Percentiles rank a stretch among this genome's conserved stretches.
These are phyloP conservation scores for Monodelphis domestica DNA, from an alignment of 2,797 vertebrate species.

Conservation along the genomic window DNA sequence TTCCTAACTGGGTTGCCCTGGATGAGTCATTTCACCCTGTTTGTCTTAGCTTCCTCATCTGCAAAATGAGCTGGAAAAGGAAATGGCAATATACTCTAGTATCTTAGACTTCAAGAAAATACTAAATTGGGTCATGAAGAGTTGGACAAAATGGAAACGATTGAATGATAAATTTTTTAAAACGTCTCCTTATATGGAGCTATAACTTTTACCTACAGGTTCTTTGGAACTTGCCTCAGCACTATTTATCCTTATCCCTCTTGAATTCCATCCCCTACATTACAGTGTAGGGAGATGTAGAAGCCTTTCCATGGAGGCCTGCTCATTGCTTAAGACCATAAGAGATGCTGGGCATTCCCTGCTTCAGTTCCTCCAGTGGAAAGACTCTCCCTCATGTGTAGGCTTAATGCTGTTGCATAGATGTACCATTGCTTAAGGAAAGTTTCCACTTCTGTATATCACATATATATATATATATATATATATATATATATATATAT, in stretches of 20 bases:
- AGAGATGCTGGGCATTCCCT: not conserved
- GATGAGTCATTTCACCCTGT: no score
- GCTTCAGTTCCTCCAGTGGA: not conserved
- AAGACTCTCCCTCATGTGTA: not conserved
- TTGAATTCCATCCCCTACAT: not conserved
- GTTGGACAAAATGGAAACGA: no score
- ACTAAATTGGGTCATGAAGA: no score
- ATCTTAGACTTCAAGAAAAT: no score
- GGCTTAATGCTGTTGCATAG: not conserved
- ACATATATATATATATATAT: not conserved
- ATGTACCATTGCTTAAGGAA: not conserved
- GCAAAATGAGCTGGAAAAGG: no score
- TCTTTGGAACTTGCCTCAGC: not conserved
- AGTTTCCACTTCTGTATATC: not conserved
- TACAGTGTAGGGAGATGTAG: not conserved
- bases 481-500: not conserved
- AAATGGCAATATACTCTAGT: no score
- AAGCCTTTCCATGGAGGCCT: not conserved
- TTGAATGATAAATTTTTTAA: not conserved
- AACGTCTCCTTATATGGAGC: not conserved
- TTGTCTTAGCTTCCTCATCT: no score
- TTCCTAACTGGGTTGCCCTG: no score
- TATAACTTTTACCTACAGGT: not conserved
- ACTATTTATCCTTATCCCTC: not conserved
- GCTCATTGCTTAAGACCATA: not conserved